Conservation (phyloP, 2,797 vertebrate genomes). For the Adelosebastes latens region DNA sequence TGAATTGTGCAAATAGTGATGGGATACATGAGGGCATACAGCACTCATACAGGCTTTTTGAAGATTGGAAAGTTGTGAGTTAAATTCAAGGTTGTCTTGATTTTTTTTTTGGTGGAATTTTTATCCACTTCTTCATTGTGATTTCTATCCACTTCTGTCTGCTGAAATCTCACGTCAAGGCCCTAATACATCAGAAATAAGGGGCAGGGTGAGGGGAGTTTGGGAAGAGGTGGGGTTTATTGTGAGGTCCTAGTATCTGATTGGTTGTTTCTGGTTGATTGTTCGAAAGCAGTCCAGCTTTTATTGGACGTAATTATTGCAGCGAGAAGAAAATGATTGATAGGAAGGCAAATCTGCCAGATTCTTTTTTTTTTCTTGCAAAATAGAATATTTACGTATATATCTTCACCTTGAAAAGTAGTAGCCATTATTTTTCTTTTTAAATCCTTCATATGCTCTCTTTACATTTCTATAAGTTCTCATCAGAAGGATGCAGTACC, state of each 20-base stretch:
- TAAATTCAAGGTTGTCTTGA: conserved; percentile 18
- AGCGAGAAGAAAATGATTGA: conserved; percentile 79
- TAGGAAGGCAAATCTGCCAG: conserved; percentile 76
- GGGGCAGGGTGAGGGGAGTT: conserved; percentile 32
- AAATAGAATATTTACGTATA: conserved; percentile 87
- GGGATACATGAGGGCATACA: conserved; percentile 35
- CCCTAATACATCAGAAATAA: conserved; percentile 27
- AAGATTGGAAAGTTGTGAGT: conserved; percentile 28
- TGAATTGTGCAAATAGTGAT: conserved; percentile 79
- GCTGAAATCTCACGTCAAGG: conserved; percentile 33
- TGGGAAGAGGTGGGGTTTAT: conserved; percentile 37
- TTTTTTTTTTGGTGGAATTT: conserved; percentile 1
- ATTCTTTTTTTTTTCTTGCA: conserved; percentile 71
- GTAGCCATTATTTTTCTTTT: conserved; percentile 73
- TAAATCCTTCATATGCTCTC: conserved; percentile 80
- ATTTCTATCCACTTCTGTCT: conserved; percentile 14
- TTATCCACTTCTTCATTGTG: conserved; percentile 12
- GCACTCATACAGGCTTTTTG: conserved; percentile 27
- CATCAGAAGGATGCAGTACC: conserved; percentile 69
- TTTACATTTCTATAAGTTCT: conserved; percentile 81
- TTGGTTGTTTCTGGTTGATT: conserved; percentile 76
- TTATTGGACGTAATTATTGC: conserved; percentile 81
- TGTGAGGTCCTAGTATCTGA: conserved; percentile 72
- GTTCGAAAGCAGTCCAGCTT: conserved; percentile 81
- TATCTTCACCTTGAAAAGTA: conserved; percentile 87